These are phyloP conservation scores for Lasiommata megera DNA, from an alignment of 2,888 invertebrate genomes.

Conservation along the genomic window DNA sequence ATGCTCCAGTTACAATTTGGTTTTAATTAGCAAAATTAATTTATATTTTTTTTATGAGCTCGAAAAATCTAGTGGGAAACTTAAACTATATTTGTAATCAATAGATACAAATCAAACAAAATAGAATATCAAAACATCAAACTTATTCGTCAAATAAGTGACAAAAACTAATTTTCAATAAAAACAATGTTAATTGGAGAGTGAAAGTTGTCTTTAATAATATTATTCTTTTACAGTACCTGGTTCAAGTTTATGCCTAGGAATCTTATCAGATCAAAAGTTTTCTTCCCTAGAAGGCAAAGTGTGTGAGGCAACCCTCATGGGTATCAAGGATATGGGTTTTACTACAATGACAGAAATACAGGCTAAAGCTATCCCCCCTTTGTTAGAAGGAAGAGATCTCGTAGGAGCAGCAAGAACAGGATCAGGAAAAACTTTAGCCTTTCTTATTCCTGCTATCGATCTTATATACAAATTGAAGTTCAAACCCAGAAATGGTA, in stretches of 20 bases:
- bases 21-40: too few relatives aligned
- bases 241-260: conserved; percentile 82
- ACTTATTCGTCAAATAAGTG: too few relatives aligned
- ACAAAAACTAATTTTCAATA: too few relatives aligned
- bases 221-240: conserved; percentile 76
- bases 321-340: conserved; percentile 94
- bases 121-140: too few relatives aligned
- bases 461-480: conserved; percentile 94
- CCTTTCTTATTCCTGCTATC: conserved; percentile 97
- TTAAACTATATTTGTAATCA: too few relatives aligned
- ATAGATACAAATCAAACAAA: too few relatives aligned
- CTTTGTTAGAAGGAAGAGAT: conserved; percentile 94
- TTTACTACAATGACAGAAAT: conserved; percentile 98
- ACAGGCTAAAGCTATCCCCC: conserved; percentile 93
- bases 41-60: too few relatives aligned
- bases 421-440: conserved; percentile 97
- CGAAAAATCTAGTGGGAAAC: too few relatives aligned
- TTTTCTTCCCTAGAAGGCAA: conserved; percentile 82
- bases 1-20: too few relatives aligned
- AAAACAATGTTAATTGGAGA: too few relatives aligned
- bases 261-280: conserved; percentile 81
- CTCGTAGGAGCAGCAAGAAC: conserved; percentile 97
- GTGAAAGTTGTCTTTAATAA: too few relatives aligned
- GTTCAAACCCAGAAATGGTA: conserved; percentile 96
- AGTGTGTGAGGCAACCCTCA: conserved; percentile 91